Evolutionary conservation across 2,113 vertebrate species (phyloP), one percentile per base, ranked within the genome.

Genomic region (Mirounga angustirostris): DNA sequence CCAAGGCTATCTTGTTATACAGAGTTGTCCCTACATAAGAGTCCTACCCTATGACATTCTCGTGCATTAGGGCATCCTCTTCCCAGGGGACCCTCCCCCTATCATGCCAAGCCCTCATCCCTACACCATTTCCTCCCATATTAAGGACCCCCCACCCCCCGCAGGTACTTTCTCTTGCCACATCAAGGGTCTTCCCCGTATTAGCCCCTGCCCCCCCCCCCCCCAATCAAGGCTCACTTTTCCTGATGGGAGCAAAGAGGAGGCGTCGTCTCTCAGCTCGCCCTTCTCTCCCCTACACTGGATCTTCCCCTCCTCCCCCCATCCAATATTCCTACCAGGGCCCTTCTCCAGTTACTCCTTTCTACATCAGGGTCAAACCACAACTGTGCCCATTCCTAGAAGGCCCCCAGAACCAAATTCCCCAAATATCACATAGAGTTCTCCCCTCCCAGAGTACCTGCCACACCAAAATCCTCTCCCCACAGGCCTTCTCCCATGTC

Each of bases 361-460:
- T 52, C 40, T 67, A 54, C 59, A 84, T 43, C 5, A 43, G 91
- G 21, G 71, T 96, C 96, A 89, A 65, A 80, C 54, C 78, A 86
- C 61, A 95, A 58, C 67, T 40, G 84, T 91, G 86, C 30, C 90
- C 73, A 69, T 96, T 97, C 96, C 97, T 98, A 97, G 95, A 97
- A 97, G 94, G 87, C 59, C 74, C 91, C 82, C 52, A 43, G 4
- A 94, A 30, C 36, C 43, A 76, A 92, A 83, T n/a, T 9, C 65
- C 52, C 89, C 93, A 78, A 90, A 71, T 78, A 96, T 74, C 56
- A 52, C 56, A 30, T 5, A 73, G 63, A 63, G 56, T 28, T 82
- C 22, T 82, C 65, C 61, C 81, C 83, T 79, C 71, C 43, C 36
- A 58, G 50, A 83, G 65, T 71, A 84, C 50, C 67, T 50, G 13